Evolutionary conservation across 2,113 vertebrate species (phyloP).

Genomic region (Callipepla californica): DNA sequence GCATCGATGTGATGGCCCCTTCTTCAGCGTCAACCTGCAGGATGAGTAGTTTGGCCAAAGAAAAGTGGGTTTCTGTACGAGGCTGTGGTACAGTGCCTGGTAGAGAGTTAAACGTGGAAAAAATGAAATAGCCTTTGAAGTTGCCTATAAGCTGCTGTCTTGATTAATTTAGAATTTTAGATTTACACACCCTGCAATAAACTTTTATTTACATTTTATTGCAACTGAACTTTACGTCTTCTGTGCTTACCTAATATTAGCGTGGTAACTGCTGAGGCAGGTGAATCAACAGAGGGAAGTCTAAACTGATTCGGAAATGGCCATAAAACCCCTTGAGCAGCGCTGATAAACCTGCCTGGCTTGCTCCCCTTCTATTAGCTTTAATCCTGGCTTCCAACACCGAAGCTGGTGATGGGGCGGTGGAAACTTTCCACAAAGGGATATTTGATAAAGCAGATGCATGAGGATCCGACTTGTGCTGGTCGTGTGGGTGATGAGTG

Average conservation of each 20-base stretch:
- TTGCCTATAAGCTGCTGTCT: constrained; percentile 22
- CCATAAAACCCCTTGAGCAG: constrained; percentile 45
- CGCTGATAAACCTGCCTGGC: neutral
- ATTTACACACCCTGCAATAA: constrained; percentile 78
- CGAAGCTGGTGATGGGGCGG: neutral
- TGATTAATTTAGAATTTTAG: constrained; percentile 74
- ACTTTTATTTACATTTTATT: constrained; percentile 79
- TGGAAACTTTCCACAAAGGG: neutral
- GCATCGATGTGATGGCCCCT: neutral
- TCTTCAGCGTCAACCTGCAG: neutral
- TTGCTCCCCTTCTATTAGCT: neutral
- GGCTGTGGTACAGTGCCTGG: neutral
- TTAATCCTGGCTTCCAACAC: neutral
- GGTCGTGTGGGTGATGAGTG: neutral
- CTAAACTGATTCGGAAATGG: constrained; percentile 39
- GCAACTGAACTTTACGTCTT: constrained; percentile 75
- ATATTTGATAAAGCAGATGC: neutral
- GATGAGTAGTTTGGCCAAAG: neutral
- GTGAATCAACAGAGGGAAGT: constrained; percentile 60
- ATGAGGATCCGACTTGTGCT: neutral
- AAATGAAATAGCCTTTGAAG: constrained; percentile 66
- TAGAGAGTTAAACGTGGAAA: neutral
- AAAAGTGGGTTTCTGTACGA: neutral
- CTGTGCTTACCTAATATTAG: constrained; percentile 69
- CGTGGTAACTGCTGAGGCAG: constrained; percentile 74